Base-by-base conservation (phyloP, 1,140 invertebrate species). In the Leptinotarsa lineolata region DNA sequence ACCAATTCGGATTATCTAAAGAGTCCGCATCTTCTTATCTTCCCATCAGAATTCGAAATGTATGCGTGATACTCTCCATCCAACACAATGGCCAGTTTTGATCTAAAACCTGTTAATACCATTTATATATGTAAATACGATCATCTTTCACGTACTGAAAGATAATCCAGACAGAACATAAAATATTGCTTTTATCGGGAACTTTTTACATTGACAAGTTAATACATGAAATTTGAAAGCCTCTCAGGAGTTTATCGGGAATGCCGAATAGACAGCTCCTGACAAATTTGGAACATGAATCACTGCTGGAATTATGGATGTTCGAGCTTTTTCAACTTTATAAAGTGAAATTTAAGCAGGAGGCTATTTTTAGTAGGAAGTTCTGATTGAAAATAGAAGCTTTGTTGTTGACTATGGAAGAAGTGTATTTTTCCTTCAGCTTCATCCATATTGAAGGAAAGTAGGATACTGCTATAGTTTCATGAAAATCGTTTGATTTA, bases 41-140 rank as follows among this genome's bases (percentile, higher is more conserved):
- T 4, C 16, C 48, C 48, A 54, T 54, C 48, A 16, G 48, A 54
- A 54, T 54, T 18, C 48, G 15, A 54, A 54, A 54, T 54, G 48
- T 15, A 54, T 54, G n/a, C 48, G 15, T 54, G 48, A 54, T 54
- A 54, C n/a, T 18, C n/a, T 15, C n/a, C 48, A 18, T 16, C 48
- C 6, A 18, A 54, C 48, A 54, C 48, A 54, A 54, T 54, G 48
- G 48, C 48, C 6, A 54, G 48, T 18, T 54, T 54, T 54, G 15
- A 54, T 54, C 48, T 54, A 54, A 54, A 54, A 54, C 48, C 48
- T 54, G 48, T 54, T 54, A 54, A 54, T 54, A 54, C 48, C n/a
- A 54, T 54, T 54, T n/a, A 54, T 54, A 18, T 54, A 54, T 54
- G 48, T 54, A 54, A 54, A 54, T 54, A 54, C 48, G 48, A 16